Evolutionary conservation across 1,140 invertebrate genomes (phyloP).

Genomic region (Heliconius melpomene): DNA sequence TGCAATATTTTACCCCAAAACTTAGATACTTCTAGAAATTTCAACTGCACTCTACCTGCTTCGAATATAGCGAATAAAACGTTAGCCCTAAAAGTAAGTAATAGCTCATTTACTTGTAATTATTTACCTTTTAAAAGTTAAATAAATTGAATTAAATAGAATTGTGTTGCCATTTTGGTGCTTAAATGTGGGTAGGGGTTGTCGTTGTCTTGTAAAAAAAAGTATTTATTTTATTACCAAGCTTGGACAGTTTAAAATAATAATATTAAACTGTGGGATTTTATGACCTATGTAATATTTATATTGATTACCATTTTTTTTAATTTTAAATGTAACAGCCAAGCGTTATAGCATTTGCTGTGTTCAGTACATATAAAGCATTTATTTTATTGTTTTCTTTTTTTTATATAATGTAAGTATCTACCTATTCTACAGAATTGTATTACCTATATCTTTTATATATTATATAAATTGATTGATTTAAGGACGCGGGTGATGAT

Average conservation of each 20-base stretch:
- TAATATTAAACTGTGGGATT: neutral
- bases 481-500: constrained; percentile 25
- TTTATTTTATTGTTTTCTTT: constrained; percentile 22
- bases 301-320: neutral
- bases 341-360: constrained; percentile 34
- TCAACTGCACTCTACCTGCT: constrained; percentile 47
- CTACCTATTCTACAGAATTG: neutral
- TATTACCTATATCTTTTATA: neutral
- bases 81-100: constrained; percentile 29
- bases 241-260: neutral
- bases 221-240: constrained; percentile 26
- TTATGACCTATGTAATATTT: neutral
- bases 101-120: constrained; percentile 48
- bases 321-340: neutral
- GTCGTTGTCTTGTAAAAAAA: neutral
- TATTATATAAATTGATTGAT: constrained; percentile 1
- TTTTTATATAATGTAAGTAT: neutral
- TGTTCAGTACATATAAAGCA: constrained; percentile 39
- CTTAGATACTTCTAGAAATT: constrained; percentile 29
- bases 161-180: constrained; percentile 22
- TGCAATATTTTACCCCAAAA: constrained; percentile 43
- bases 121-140: constrained; percentile 26
- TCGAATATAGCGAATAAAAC: constrained; percentile 24
- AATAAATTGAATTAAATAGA: neutral
- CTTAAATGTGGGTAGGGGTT: constrained; percentile 13